Base-by-base conservation (phyloP, 1,140 invertebrate species). In the Zaprionus kolodkinae region DNA sequence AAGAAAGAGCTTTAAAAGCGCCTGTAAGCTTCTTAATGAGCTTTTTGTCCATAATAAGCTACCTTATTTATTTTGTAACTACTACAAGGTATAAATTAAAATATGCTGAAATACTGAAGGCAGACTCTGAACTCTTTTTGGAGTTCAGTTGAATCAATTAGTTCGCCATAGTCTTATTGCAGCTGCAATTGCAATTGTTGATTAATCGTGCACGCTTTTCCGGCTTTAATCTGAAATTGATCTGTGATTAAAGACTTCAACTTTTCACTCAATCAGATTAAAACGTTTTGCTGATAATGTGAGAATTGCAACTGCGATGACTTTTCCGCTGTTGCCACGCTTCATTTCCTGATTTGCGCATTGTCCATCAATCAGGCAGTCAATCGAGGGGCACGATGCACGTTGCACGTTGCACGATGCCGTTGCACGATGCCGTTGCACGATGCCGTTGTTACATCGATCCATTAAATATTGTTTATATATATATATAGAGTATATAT, bases 351-450 rank as follows among this genome's bases (percentile, higher is more conserved):
- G 55, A n/a, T 27, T 25, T 27, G 55, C 40, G 11, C 45, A 12
- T 50, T 50, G 38, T 36, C 30, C 33, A 27, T 57, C 64, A 67
- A 67, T 67, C 40, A 59, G 35, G 57, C 17, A 15, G 61, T 50
- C 61, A 63, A 50, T 50, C 27, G 40, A 12, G 10, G 6, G 10
- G 6, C 45, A 10, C 45, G 45, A 48, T 10, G 3, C 45, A 30
- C 45, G 45, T 21, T 48, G 59, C 60, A 35, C 45, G 45, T 17
- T 12, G 5, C 45, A 35, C 45, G 45, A 15, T 25, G 59, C 61
- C 21, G 25, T 45, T 43, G 40, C 40, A 27, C n/a, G 38, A 13
- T 40, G 38, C 35, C 6, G 35, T 36, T 40, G 38, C 38, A n/a
- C 21, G 38, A 12, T 27, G 40, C 60, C 21, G 60, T 35, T 50